Percentiles rank a stretch among this genome's conserved stretches.
These are phyloP conservation scores for Tridacna crocea DNA, from an alignment of 2,888 invertebrate genomes.

Conservation along the genomic window DNA sequence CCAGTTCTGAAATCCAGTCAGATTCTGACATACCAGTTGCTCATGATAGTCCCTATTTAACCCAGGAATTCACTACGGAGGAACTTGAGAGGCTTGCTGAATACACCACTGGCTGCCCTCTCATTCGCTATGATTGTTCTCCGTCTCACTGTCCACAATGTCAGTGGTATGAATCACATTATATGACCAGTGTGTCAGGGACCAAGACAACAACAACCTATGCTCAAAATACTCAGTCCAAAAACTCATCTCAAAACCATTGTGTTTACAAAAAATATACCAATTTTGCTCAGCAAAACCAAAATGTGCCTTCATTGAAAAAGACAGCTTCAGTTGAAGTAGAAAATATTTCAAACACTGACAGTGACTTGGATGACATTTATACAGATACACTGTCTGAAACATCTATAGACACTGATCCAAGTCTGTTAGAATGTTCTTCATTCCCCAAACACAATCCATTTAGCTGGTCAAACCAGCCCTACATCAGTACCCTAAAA, in stretches of 20 bases:
- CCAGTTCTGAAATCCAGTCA: conserved; percentile 76
- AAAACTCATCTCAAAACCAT: conserved; percentile 32
- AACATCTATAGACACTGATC: conserved; percentile 38
- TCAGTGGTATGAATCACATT: conserved; percentile 64
- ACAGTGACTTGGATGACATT: conserved; percentile 54
- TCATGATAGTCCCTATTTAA: conserved; percentile 51
- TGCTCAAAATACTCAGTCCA: conserved; percentile 47
- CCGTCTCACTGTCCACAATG: conserved; percentile 81
- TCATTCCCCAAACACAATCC: conserved; percentile 30
- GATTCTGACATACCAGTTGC: conserved; percentile 71
- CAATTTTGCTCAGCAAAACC: conserved; percentile 53
- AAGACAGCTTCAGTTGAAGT: conserved; percentile 45
- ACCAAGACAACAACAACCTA: conserved; percentile 1
- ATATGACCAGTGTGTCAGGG: conserved; percentile 2
- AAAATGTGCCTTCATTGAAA: conserved; percentile 47
- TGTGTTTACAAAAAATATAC: conserved; percentile 33
- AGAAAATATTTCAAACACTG: conserved; percentile 59
- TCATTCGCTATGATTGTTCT: conserved; percentile 79
- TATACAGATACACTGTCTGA: conserved; percentile 47
- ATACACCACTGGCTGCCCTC: conserved; percentile 79
- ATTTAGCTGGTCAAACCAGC: conserved; percentile 44
- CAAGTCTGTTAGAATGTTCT: conserved; percentile 23
- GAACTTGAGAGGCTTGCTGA: conserved; percentile 78
- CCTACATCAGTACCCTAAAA: conserved; percentile 39
- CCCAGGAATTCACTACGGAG: conserved; percentile 70